Conservation (phyloP, 2,113 vertebrate species). For the Stictonetta naevosa region DNA sequence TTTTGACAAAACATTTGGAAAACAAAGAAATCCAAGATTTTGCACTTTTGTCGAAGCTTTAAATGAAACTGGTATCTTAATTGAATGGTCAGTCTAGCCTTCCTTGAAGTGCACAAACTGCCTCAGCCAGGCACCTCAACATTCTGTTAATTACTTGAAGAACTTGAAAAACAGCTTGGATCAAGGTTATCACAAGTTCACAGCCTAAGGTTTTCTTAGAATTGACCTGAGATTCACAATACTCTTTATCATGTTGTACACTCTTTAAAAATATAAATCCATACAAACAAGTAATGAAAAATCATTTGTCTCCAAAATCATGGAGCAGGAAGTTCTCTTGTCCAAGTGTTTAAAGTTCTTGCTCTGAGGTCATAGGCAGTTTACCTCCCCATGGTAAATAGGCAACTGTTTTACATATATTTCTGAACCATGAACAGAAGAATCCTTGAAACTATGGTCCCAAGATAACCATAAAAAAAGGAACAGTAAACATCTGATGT, state of each 20-base stretch:
- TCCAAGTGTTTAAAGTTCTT: not conserved
- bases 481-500: not conserved
- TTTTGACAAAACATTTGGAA: not conserved
- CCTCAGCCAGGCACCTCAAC: not conserved
- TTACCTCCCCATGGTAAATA: not conserved
- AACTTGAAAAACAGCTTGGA: not conserved
- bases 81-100: not conserved
- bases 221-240: not conserved
- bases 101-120: not conserved
- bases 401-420: not conserved
- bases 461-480: not conserved
- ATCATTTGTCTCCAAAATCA: not conserved
- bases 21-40: not conserved
- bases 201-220: not conserved
- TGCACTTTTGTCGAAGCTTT: not conserved
- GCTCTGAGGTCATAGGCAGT: not conserved
- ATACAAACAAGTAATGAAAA: not conserved
- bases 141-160: not conserved
- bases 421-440: not conserved
- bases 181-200: not conserved
- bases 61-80: not conserved
- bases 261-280: not conserved
- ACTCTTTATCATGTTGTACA: not conserved
- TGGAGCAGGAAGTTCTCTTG: not conserved
- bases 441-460: not conserved